Evolutionary conservation across 2,113 vertebrate species (phyloP).

Genomic region (Pantherophis guttatus): DNA sequence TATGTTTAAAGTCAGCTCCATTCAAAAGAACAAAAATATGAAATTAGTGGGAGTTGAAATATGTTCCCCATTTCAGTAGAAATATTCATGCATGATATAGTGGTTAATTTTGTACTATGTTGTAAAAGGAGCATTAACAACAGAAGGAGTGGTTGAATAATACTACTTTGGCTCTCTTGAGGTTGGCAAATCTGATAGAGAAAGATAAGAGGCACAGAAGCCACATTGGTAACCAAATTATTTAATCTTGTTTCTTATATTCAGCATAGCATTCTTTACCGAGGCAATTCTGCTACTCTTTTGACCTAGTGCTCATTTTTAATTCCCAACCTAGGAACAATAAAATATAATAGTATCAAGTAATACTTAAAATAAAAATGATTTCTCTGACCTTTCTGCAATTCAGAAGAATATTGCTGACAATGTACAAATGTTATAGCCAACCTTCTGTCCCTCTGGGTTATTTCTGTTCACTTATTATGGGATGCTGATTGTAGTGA

Average conservation of each 20-base stretch:
- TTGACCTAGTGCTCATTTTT: constrained; percentile 45
- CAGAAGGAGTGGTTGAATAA: background rate
- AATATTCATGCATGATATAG: background rate
- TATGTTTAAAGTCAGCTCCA: background rate
- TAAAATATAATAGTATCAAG: constrained; percentile 4
- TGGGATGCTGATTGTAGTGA: constrained; percentile 20
- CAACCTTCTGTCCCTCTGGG: background rate
- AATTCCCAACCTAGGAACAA: constrained; percentile 38
- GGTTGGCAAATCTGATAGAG: constrained; percentile 1
- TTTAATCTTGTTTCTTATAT: background rate
- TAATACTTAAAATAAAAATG: constrained; percentile 37
- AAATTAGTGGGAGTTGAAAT: background rate
- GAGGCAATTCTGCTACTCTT: constrained; percentile 31
- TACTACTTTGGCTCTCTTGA: background rate
- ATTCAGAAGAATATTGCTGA: constrained; percentile 46
- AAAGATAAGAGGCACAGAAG: background rate
- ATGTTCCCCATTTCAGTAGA: background rate
- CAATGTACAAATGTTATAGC: constrained; percentile 36
- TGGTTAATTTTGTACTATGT: background rate
- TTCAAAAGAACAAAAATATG: background rate
- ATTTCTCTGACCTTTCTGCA: constrained; percentile 42
- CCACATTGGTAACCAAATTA: background rate
- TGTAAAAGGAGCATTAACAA: background rate
- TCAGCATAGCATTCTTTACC: constrained; percentile 15
- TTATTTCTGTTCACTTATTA: constrained; percentile 29